Percentiles rank a stretch among this genome's conserved stretches.
phyloP scores from a whole-genome alignment of 1,140 invertebrate genomes.

The Archegozetes longisetosus region DNA sequence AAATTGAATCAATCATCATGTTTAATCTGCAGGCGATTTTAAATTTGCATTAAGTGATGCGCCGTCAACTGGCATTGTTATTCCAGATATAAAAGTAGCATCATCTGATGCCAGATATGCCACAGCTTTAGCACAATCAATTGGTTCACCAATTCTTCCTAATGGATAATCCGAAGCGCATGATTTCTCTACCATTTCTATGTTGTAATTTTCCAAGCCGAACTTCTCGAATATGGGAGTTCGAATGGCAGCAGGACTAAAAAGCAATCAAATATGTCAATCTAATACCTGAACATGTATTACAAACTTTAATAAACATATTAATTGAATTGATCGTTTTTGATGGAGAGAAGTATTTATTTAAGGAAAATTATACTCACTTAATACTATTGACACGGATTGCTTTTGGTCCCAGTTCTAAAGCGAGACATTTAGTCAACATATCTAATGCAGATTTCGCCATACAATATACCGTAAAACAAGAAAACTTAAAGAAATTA shows the following conservation, averaged over 20 bases:
- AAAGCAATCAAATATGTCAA: neutral
- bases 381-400: constrained; percentile 26
- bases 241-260: constrained; percentile 6
- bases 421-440: constrained; percentile 29
- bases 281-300: neutral
- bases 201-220: neutral
- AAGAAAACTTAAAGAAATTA: neutral
- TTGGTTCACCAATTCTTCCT: constrained; percentile 11
- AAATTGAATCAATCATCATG: no score
- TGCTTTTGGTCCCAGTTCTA: constrained; percentile 27
- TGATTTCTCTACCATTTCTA: neutral
- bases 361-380: neutral
- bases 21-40: neutral
- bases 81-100: constrained; percentile 64
- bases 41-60: constrained; percentile 24
- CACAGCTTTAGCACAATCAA: constrained; percentile 47
- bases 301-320: neutral
- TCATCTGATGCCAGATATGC: constrained; percentile 62
- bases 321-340: neutral
- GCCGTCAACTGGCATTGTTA: constrained; percentile 60
- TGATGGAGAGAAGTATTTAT: neutral
- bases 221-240: constrained; percentile 9
- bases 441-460: constrained; percentile 27
- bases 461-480: constrained; percentile 21
- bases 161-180: constrained; percentile 1